Base-by-base conservation (phyloP, 2,113 vertebrate genomes). In the Cottus gobio region DNA sequence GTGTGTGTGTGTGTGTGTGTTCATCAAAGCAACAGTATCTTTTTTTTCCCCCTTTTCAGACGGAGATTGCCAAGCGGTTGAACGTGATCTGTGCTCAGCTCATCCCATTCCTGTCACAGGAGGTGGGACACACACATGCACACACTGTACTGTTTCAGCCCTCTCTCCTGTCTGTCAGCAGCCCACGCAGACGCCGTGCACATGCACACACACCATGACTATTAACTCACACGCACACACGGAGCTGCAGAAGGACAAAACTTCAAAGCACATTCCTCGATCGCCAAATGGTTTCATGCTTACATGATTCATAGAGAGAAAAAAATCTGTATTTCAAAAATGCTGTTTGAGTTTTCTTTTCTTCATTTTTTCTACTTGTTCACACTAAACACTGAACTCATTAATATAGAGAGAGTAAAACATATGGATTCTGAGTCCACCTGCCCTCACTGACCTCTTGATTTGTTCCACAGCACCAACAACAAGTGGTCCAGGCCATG, bases 21-120 rank as follows among this genome's bases (percentile, higher is more conserved):
- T 90, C 87, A 89, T 91, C 75, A 85, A 75, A 87, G 71, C 87
- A 86, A 89, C 85, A 79, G 85, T 84, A 76, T 89, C 61, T 76
- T 80, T 71, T 79, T 85, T 68, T 63, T 28, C 5, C 31, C 34
- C 34, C 31, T 60, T 76, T 91, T 71, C 94, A 97, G 97, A 98
- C 97, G 0, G 97, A 97, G 94, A 98, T 98, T 20, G 97, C 96
- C 46, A 97, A 98, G 92, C 93, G 97, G 63, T 93, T 98, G 90
- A 98, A 97, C 2, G 96, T 97, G 88, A 97, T 98, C 91, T 98
- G 97, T 5, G 96, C 97, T 76, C 97, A 98, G 92, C 95, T 98
- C 94, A 97, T 97, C 93, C 97, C 97, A n/a, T 98, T 97, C 93
- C 93, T 98, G 87, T 97, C 97, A 80, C 97, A 97, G 93, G 97